These are phyloP conservation scores for Ethmia dodecea DNA, from an alignment of 2,888 invertebrate species.

Conservation along the genomic window DNA sequence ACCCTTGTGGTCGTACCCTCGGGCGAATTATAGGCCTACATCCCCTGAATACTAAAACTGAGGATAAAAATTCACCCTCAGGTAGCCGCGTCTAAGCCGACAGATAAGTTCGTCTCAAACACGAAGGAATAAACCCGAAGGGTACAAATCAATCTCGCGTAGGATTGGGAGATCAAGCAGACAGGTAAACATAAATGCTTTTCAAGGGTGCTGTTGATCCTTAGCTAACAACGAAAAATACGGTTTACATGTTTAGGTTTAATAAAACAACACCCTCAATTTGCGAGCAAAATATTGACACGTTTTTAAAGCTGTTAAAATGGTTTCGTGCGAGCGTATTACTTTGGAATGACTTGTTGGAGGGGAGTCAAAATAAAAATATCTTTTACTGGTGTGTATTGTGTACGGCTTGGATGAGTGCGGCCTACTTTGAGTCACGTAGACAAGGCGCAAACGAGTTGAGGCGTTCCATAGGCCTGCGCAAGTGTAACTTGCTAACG, in stretches of 20 bases:
- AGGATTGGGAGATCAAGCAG: slow-evolving; percentile 49
- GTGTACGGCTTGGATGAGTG: slow-evolving; percentile 23
- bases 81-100: slow-evolving; percentile 64
- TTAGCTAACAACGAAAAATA: slow-evolving; percentile 49
- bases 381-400: neutral
- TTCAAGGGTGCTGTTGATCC: slow-evolving; percentile 49
- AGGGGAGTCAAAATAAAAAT: neutral
- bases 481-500: too few relatives aligned
- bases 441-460: slow-evolving; percentile 40
- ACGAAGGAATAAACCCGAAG: slow-evolving; percentile 50
- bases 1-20: slow-evolving; percentile 54
- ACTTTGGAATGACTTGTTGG: too few relatives aligned
- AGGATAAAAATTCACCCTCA: slow-evolving; percentile 64
- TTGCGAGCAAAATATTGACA: neutral
- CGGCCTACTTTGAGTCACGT: slow-evolving; percentile 52
- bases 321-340: too few relatives aligned
- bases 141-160: slow-evolving; percentile 59
- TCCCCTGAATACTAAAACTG: slow-evolving; percentile 63
- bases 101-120: slow-evolving; percentile 52
- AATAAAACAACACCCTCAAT: slow-evolving; percentile 17
- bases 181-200: slow-evolving; percentile 52
- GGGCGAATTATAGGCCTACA: slow-evolving; percentile 64
- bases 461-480: neutral
- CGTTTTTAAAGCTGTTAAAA: too few relatives aligned
- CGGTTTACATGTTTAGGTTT: slow-evolving; percentile 28